These are phyloP conservation scores for Brevimyrus niger DNA, from an alignment of 2,113 vertebrate species.

Conservation along the genomic window DNA sequence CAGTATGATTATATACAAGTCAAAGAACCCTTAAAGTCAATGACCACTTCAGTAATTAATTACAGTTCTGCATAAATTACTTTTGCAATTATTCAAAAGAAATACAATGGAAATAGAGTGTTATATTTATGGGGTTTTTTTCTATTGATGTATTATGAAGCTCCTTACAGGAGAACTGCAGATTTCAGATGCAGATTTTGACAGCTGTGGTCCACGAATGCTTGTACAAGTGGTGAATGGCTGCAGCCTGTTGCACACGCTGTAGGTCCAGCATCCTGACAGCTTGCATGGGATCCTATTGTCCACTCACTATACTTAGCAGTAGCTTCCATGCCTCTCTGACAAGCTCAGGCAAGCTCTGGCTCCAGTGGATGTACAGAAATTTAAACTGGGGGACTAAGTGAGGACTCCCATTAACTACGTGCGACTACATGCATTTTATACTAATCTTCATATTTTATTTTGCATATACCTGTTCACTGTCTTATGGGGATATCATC, in stretches of 20 bases:
- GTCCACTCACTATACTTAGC: not conserved
- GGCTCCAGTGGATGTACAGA: not conserved
- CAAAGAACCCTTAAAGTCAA: constrained; percentile 19
- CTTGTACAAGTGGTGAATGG: not conserved
- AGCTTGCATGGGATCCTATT: not conserved
- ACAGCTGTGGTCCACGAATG: not conserved
- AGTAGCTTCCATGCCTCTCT: not conserved
- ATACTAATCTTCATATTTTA: not conserved
- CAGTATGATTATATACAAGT: not conserved
- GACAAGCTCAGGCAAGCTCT: not conserved
- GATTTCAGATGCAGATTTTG: not conserved
- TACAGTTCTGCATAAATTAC: not conserved
- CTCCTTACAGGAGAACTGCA: not conserved
- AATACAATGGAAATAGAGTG: not conserved
- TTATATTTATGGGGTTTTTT: not conserved
- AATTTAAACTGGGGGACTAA: not conserved
- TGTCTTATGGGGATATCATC: not conserved
- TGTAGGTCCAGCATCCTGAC: not conserved
- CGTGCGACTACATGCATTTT: not conserved
- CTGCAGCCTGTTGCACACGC: not conserved
- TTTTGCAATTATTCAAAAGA: not conserved
- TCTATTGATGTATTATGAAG: not conserved
- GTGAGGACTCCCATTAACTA: not conserved
- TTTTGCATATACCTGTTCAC: not conserved
- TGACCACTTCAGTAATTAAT: not conserved